Percentiles rank a stretch among this genome's conserved stretches.
These are phyloP conservation scores for Aspiorhynchus laticeps DNA, from an alignment of 2,113 vertebrate genomes.

Conservation along the genomic window DNA sequence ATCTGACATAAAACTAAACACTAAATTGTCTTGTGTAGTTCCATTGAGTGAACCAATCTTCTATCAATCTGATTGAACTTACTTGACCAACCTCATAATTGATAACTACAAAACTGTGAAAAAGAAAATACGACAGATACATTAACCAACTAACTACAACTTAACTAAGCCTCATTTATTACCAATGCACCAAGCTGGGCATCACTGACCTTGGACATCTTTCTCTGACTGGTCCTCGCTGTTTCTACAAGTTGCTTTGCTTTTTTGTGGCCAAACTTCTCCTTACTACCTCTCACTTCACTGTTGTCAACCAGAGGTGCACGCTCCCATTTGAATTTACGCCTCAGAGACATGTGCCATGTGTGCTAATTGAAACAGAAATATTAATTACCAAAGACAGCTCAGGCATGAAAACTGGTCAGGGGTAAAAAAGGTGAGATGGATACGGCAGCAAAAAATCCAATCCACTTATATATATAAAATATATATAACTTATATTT, in stretches of 20 bases:
- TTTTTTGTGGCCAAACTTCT: slow-evolving; percentile 11
- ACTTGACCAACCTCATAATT: not conserved
- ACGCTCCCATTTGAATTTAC: slow-evolving; percentile 1
- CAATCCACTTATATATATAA: too few relatives aligned
- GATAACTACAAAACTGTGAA: not conserved
- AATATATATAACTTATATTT: too few relatives aligned
- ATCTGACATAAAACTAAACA: slow-evolving; percentile 5
- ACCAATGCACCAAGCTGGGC: not conserved
- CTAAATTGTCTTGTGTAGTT: slow-evolving; percentile 17
- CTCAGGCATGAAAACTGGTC: not conserved
- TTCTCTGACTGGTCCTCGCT: not conserved
- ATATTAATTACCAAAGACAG: not conserved
- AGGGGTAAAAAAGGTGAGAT: too few relatives aligned
- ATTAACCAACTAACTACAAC: slow-evolving; percentile 3
- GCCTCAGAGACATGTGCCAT: slow-evolving; percentile 10
- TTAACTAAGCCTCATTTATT: slow-evolving; percentile 9
- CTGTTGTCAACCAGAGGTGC: slow-evolving; percentile 13
- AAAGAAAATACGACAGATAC: not conserved
- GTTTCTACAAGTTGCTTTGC: not conserved
- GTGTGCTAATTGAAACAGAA: slow-evolving; percentile 5
- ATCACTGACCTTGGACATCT: not conserved
- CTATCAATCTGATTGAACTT: slow-evolving; percentile 4
- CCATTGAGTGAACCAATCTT: not conserved
- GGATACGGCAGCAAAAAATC: too few relatives aligned
- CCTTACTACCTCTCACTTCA: slow-evolving; percentile 2